A percentile compares a stretch with the other conserved stretches of the same genome.
Conservation (phyloP, 2,797 vertebrate species). For the Sebastiscus tertius region DNA sequence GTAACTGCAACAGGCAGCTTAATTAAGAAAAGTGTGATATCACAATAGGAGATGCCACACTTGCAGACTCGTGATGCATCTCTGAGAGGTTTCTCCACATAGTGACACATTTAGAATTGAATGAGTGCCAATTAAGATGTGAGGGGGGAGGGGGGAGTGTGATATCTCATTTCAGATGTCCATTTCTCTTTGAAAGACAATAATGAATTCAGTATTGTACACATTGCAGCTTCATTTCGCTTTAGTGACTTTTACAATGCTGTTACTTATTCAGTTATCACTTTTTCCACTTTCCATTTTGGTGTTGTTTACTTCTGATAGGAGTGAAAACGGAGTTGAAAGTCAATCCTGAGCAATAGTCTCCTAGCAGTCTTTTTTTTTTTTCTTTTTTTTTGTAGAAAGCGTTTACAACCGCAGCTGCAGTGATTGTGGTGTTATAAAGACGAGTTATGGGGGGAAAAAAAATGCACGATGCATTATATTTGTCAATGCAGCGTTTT, state of each 20-base stretch:
- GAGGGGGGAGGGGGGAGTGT: background rate
- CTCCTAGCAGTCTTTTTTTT: background rate
- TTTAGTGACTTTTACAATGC: background rate
- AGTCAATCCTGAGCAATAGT: background rate
- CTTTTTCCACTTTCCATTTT: background rate
- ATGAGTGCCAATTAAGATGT: constrained; percentile 1
- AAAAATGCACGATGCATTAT: constrained; percentile 9
- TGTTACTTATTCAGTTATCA: background rate
- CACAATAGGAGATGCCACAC: constrained; percentile 2
- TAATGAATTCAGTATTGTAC: background rate
- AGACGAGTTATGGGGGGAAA: background rate
- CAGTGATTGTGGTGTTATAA: constrained; percentile 3
- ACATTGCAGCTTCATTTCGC: background rate
- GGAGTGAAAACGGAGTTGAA: background rate
- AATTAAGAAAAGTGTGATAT: constrained; percentile 16
- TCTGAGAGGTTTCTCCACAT: background rate
- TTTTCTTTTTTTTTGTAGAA: background rate
- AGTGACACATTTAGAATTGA: background rate
- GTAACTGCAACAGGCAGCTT: constrained; percentile 29
- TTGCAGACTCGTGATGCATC: background rate
- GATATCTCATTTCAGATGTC: background rate
- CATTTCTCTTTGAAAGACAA: background rate
- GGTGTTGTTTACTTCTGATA: background rate
- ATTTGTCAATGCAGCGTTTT: constrained; percentile 7
- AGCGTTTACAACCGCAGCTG: background rate